phyloP scores from a whole-genome alignment of 2,113 vertebrate species.

The Cariama cristata region DNA sequence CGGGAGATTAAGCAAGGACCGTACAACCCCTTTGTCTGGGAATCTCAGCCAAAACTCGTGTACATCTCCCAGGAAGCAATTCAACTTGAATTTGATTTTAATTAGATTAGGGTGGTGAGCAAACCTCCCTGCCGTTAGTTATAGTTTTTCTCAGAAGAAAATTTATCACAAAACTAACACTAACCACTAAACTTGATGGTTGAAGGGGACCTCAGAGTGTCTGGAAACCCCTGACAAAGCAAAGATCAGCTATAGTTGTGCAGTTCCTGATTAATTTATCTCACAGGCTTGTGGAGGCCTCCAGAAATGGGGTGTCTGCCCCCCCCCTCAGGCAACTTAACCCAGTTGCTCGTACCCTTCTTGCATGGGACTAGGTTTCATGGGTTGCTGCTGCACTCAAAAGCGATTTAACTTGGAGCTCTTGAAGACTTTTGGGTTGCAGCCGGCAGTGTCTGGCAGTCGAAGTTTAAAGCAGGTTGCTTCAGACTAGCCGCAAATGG shows the following conservation, averaged over 20 bases:
- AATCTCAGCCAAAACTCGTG: background rate
- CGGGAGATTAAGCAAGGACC: background rate
- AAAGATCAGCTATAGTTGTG: background rate
- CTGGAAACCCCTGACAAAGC: background rate
- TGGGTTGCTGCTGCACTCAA: background rate
- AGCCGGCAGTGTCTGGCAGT: background rate
- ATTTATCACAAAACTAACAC: background rate
- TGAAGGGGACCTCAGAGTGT: background rate
- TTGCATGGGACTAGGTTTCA: background rate
- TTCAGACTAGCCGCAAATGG: background rate
- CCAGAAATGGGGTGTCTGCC: background rate
- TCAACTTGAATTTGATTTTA: background rate
- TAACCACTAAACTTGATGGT: background rate
- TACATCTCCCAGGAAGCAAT: background rate
- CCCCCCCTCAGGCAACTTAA: fast-evolving
- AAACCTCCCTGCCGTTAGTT: background rate
- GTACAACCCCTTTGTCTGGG: background rate
- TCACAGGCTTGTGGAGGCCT: background rate
- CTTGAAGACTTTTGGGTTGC: background rate
- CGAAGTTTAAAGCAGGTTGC: background rate
- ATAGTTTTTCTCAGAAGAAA: background rate
- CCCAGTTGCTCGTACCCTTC: fast-evolving
- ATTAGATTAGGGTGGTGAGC: background rate
- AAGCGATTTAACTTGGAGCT: background rate
- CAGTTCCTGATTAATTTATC: background rate